A percentile compares a stretch with the other conserved stretches of the same genome.
phyloP scores from a whole-genome alignment of 2,797 vertebrate genomes.

The Hyperoplus lanceolatus region DNA sequence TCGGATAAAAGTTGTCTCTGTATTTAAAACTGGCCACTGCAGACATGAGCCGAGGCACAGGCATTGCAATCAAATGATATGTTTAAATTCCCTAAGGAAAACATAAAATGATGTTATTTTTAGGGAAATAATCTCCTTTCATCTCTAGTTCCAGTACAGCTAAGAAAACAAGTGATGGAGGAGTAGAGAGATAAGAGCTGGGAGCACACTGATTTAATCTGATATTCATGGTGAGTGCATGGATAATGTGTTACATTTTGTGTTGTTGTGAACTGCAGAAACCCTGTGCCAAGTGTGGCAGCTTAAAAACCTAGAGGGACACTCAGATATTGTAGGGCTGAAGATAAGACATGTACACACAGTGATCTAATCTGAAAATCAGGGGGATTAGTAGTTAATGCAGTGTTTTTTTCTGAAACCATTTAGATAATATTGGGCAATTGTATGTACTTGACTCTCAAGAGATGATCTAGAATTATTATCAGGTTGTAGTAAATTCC shows the following conservation, averaged over 20 bases:
- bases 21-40: constrained; percentile 5
- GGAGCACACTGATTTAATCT: constrained; percentile 52
- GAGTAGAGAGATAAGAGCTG: constrained; percentile 41
- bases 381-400: constrained; percentile 66
- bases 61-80: neutral
- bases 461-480: constrained; percentile 50
- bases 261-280: constrained; percentile 32
- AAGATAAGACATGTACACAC: constrained; percentile 70
- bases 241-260: constrained; percentile 34
- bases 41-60: neutral
- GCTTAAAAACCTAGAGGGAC: constrained; percentile 52
- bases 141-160: constrained; percentile 29
- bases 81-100: constrained; percentile 10
- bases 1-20: neutral
- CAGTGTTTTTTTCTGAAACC: constrained; percentile 47
- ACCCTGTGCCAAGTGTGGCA: constrained; percentile 35
- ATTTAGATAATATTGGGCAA: constrained; percentile 44
- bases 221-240: constrained; percentile 32
- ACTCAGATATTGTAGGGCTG: constrained; percentile 34
- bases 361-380: constrained; percentile 63
- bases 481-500: constrained; percentile 22
- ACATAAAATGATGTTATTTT: constrained; percentile 40
- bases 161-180: constrained; percentile 17
- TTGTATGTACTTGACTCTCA: constrained; percentile 51
- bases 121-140: constrained; percentile 37